phyloP scores from a whole-genome alignment of 2,888 invertebrate genomes.

The Ochropacha duplaris region DNA sequence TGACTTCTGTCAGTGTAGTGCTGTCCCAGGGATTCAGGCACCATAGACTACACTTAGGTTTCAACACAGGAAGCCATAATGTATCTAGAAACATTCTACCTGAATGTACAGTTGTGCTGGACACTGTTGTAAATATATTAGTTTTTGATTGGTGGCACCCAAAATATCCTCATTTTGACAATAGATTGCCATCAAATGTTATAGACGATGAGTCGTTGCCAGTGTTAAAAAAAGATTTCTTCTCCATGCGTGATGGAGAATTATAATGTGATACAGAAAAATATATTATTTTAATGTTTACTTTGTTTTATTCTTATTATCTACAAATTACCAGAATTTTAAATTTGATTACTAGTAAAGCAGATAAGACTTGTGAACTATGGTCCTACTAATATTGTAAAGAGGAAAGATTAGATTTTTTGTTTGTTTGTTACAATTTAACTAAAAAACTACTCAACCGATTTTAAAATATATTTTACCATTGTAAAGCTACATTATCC shows the following conservation, averaged over 20 bases:
- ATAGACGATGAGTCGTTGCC: conserved; percentile 54
- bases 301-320: background rate
- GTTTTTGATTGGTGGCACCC: conserved; percentile 63
- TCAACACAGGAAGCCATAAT: conserved; percentile 54
- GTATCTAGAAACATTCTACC: conserved; percentile 53
- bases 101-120: conserved; percentile 48
- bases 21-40: conserved; percentile 81
- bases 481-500: no score
- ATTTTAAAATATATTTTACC: no score
- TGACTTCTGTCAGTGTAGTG: conserved; percentile 79
- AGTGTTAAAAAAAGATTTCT: conserved; percentile 57
- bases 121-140: conserved; percentile 54
- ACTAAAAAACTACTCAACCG: no score
- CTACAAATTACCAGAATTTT: no score
- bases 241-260: conserved; percentile 34
- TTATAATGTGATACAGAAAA: conserved; percentile 25
- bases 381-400: no score
- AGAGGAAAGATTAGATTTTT: no score
- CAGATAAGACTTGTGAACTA: no score
- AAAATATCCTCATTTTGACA: conserved; percentile 52
- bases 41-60: conserved; percentile 81
- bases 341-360: no score
- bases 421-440: no score
- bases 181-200: conserved; percentile 40
- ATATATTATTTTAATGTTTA: conserved; percentile 20